Evolutionary conservation across 1,140 invertebrate genomes (phyloP), one percentile per base, ranked within the genome.

Genomic region (Drusus annulatus): DNA sequence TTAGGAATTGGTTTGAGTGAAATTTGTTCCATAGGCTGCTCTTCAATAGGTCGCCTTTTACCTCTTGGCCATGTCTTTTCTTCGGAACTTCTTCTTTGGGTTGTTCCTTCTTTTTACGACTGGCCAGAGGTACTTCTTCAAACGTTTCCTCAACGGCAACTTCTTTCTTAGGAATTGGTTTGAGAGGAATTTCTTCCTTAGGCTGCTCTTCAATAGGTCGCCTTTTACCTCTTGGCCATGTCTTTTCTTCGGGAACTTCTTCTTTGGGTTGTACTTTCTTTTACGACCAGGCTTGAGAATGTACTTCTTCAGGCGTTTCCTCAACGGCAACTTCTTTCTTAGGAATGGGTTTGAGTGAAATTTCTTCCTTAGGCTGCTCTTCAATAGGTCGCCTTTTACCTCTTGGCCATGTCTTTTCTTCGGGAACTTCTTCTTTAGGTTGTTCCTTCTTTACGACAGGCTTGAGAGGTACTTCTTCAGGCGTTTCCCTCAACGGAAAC

Each of bases 231-330:
- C 84, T 86, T 13, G 87, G 89, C 87, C 89, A 89, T 68, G 87
- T 82, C 78, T 87, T 87, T 80, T 85, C 85, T 80, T 87, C 87
- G 0, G 86, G 81, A 76, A 86, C 84, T 52, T 85, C 84, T 62
- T 85, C 84, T 84, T 88, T 84, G 8, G 63, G 73, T n/a, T 79
- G 73, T 76, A 84, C 85, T 79, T 86, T 80, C 81, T n/a, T 87
- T 87, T 85, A 87, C 80, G 60, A 90, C 86, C 76, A n/a, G 87
- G 87, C 79, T 89, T 90, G 16, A 90, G 84, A 79, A 88, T n/a
- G 84, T 79, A 88, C 85, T 63, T 88, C 84, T 84, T 87, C 85
- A 58, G 80, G 25, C 86, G 50, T 83, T 62, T 77, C 82, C 76
- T 90, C 86, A 78, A 88, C 87, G 16, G 84, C 83, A 76, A 82